Evolutionary conservation across 2,113 vertebrate genomes (phyloP), one percentile per base, ranked within the genome.

Genomic region (Vidua chalybeata): DNA sequence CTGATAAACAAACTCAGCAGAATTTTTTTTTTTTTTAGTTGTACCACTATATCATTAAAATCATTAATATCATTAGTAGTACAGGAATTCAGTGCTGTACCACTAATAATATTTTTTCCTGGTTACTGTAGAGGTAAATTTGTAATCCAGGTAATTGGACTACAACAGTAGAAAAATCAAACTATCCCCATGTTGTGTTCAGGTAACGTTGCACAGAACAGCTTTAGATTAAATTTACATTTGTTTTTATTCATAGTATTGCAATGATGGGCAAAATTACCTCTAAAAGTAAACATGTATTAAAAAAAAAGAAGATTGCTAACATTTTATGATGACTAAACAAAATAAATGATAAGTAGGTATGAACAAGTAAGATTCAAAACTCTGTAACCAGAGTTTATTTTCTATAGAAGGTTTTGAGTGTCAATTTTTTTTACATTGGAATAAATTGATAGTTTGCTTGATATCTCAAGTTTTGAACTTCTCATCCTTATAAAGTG

Each of bases 301-400:
- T 5, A 24, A 37, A 45, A 64, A 64, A 19, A 71, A 72, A 48
- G 41, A 30, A 62, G 6, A 58, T 13, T 39, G 51, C 59, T 91
- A 87, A 81, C 15, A 68, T 72, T 88, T 76, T 61, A 55, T 72
- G 37, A 58, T n/a, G 41, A 85, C 28, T 79, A 52, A 61, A 58
- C 48, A 92, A 94, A 87, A 51, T 8, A 87, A 73, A 46, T 64
- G 23, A 24, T 49, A 84, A 48, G 26, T 14, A 73, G 16, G 39
- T 56, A 78, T 20, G 56, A 91, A 84, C 45, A 91, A 82, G 24
- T 61, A 93, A 92, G 56, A 91, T 56, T 86, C 14, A 43, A 85
- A 92, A 86, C 56, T 96, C 71, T 95, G 51, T 64, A 96, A 97
- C 33, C 87, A 90, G 92, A 96, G 72, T 72, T 97, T 96, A 96